A percentile compares a stretch with the other conserved stretches of the same genome.
These are phyloP conservation scores for Mesitornis unicolor DNA, from an alignment of 2,113 vertebrate genomes.

Conservation along the genomic window DNA sequence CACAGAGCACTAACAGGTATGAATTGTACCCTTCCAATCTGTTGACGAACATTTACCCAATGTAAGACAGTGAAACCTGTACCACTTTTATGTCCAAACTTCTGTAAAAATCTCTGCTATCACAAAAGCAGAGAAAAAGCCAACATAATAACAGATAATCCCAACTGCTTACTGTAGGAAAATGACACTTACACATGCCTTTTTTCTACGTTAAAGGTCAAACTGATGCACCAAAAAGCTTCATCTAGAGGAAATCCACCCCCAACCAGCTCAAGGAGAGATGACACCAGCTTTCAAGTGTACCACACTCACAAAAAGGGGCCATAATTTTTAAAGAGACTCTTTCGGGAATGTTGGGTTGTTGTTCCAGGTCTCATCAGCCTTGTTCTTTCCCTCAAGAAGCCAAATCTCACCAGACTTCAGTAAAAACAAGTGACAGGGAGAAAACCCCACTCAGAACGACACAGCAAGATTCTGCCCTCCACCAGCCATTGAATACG, in stretches of 20 bases:
- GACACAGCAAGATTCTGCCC: background rate
- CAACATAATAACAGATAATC: background rate
- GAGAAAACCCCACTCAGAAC: background rate
- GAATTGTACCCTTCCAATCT: background rate
- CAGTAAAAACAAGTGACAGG: background rate
- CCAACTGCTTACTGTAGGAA: background rate
- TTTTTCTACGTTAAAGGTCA: conserved; percentile 36
- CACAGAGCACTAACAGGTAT: background rate
- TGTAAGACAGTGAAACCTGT: background rate
- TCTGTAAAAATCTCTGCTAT: background rate
- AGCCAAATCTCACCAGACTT: background rate
- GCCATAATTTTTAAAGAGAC: background rate
- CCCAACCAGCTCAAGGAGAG: background rate
- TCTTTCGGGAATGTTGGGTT: background rate
- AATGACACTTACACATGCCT: background rate
- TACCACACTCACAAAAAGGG: background rate
- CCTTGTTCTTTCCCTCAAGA: background rate
- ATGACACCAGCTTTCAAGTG: background rate
- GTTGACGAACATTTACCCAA: background rate
- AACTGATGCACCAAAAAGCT: background rate
- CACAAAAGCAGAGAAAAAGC: background rate
- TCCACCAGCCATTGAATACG: background rate
- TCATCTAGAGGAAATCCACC: background rate
- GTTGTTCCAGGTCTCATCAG: background rate
- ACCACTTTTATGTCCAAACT: background rate